phyloP scores from a whole-genome alignment of 1,140 invertebrate species.

The Hyles vespertilio region DNA sequence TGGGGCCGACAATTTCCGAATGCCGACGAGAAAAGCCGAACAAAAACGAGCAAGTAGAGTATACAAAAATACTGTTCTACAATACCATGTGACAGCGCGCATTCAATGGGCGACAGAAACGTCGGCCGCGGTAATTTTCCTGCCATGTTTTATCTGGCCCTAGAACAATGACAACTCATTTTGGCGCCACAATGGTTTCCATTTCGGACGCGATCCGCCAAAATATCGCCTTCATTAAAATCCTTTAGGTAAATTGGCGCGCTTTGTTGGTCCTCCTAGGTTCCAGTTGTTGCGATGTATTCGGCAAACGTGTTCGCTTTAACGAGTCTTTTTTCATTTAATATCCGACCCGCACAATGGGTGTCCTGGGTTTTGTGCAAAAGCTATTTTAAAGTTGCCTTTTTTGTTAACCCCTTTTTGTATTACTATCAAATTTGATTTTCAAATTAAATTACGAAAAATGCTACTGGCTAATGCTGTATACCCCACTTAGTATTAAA shows the following conservation, averaged over 20 bases:
- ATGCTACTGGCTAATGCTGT: no score
- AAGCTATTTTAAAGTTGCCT: no score
- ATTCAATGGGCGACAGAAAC: constrained; percentile 50
- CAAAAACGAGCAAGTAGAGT: constrained; percentile 7
- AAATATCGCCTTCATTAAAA: constrained; percentile 55
- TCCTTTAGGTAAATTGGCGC: constrained; percentile 28
- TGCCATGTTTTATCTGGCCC: constrained; percentile 30
- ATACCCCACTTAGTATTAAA: no score
- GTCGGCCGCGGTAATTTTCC: constrained; percentile 48
- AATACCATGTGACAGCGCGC: constrained; percentile 45
- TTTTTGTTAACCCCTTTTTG: no score
- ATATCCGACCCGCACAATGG: no score
- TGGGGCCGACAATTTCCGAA: constrained; percentile 5
- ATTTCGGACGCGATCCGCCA: constrained; percentile 31
- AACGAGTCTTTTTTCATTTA: no score
- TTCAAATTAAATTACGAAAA: no score
- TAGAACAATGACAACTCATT: constrained; percentile 37
- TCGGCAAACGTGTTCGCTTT: no score
- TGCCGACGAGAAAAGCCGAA: constrained; percentile 2
- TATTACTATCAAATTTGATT: no score
- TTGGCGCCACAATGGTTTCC: constrained; percentile 34
- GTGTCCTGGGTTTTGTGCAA: no score
- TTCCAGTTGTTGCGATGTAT: no score
- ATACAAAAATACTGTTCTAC: constrained; percentile 5
- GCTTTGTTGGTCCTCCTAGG: constrained; percentile 5